Evolutionary conservation across 2,797 vertebrate genomes (phyloP).

Genomic region (Alca torda): DNA sequence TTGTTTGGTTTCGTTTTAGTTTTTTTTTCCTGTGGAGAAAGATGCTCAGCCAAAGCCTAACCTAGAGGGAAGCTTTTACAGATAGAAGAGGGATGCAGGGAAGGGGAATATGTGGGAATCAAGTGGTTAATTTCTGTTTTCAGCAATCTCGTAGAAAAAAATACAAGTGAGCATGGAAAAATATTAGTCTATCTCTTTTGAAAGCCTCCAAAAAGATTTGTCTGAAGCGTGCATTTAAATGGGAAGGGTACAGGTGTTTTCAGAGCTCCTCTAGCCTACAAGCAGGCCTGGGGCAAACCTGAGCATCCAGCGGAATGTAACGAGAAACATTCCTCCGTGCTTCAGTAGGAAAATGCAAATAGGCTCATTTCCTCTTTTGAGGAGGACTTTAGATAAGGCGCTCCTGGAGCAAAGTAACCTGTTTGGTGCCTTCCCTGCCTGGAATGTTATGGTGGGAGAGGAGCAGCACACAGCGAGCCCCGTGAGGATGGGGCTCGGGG

Average conservation of each 20-base stretch:
- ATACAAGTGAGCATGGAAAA: constrained; percentile 51
- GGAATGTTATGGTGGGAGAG: not conserved
- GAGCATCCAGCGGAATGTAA: constrained; percentile 60
- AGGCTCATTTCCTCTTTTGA: constrained; percentile 73
- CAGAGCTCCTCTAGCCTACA: constrained; percentile 71
- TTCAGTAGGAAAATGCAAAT: constrained; percentile 80
- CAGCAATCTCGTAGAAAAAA: constrained; percentile 43
- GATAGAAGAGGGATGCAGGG: not conserved
- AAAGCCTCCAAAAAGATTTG: constrained; percentile 73
- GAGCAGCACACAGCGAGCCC: not conserved
- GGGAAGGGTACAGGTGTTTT: constrained; percentile 77
- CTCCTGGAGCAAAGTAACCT: constrained; percentile 72
- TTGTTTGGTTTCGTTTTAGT: not conserved
- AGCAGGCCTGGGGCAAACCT: constrained; percentile 80
- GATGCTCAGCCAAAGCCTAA: not conserved
- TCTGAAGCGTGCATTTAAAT: constrained; percentile 76
- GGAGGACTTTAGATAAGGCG: constrained; percentile 72
- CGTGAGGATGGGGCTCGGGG: rapidly evolving
- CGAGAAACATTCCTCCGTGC: constrained; percentile 62
- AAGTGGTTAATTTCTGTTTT: constrained; percentile 71
- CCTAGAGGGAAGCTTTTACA: not conserved
- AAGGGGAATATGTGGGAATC: not conserved
- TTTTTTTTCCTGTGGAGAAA: not conserved
- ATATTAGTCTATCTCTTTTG: constrained; percentile 69
- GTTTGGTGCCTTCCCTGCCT: constrained; percentile 41